Evolutionary conservation across 1,140 invertebrate species (phyloP).

Genomic region (Aphis gossypii): DNA sequence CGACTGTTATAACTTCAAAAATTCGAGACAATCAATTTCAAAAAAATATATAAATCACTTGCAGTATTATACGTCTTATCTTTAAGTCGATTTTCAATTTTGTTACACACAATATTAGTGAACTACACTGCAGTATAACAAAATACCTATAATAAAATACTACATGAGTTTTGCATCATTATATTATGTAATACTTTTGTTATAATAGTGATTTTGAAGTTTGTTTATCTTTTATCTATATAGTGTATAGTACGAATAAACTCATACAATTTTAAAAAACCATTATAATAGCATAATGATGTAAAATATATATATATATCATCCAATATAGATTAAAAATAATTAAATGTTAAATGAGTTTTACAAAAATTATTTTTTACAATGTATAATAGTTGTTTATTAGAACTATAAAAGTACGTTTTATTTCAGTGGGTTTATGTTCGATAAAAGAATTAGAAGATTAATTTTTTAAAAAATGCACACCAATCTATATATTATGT

Average conservation of each 20-base stretch:
- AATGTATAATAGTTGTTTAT: too few species aligned
- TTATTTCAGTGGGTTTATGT: too few species aligned
- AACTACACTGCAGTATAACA: not conserved
- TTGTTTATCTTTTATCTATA: not conserved
- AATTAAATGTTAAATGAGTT: not conserved
- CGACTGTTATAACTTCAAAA: not conserved
- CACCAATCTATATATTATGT: not conserved
- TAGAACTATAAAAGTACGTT: too few species aligned
- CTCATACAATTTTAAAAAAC: not conserved
- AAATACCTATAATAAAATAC: not conserved
- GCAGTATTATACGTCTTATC: not conserved
- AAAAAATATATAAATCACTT: not conserved
- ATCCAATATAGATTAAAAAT: not conserved
- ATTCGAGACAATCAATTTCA: not conserved
- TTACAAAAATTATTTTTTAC: not conserved
- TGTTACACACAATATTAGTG: not conserved
- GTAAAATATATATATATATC: too few species aligned
- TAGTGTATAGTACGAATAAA: not conserved
- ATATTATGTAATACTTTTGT: too few species aligned
- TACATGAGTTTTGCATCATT: not conserved
- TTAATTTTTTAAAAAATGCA: not conserved
- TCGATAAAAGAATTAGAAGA: too few species aligned
- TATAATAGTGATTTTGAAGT: not conserved
- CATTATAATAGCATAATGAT: not conserved
- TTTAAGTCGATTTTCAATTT: not conserved